A percentile compares a stretch with the other conserved stretches of the same genome.
phyloP scores from a whole-genome alignment of 2,797 vertebrate species.

The Acipenser oxyrinchus region DNA sequence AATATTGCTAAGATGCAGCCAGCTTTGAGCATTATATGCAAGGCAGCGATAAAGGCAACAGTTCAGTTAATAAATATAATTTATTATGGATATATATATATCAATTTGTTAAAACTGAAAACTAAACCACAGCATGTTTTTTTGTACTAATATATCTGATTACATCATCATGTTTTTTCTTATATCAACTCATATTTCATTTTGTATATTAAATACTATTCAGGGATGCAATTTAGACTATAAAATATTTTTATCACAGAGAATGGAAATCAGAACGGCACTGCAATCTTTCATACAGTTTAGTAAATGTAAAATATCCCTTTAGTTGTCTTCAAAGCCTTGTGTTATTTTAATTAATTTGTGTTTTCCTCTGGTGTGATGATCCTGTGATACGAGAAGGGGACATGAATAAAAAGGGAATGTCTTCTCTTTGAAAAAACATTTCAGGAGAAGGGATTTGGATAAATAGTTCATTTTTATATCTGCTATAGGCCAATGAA shows the following conservation, averaged over 20 bases:
- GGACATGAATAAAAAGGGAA: conserved; percentile 50
- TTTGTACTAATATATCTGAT: too few species aligned
- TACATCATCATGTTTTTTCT: too few species aligned
- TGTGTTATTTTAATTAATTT: conserved; percentile 59
- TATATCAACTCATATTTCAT: too few species aligned
- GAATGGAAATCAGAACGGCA: conserved; percentile 57
- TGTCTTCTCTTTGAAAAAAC: conserved; percentile 67
- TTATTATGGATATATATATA: too few species aligned
- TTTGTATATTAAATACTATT: too few species aligned
- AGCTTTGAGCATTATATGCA: not conserved
- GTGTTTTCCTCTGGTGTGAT: conserved; percentile 53
- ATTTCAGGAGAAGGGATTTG: conserved; percentile 60
- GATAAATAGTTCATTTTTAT: conserved; percentile 66
- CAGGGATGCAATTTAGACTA: too few species aligned
- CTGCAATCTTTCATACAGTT: conserved; percentile 3
- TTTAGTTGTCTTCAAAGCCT: conserved; percentile 46
- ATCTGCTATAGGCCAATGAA: conserved; percentile 55
- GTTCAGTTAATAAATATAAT: too few species aligned
- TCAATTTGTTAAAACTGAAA: too few species aligned
- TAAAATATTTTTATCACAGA: conserved; percentile 21
- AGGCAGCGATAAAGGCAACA: too few species aligned
- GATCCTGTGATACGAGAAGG: conserved; percentile 62
- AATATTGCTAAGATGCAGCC: not conserved
- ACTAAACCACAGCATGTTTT: too few species aligned
- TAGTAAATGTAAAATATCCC: conserved; percentile 45